Conservation (phyloP, 2,797 vertebrate species). For the Sebastes trivittatus region DNA sequence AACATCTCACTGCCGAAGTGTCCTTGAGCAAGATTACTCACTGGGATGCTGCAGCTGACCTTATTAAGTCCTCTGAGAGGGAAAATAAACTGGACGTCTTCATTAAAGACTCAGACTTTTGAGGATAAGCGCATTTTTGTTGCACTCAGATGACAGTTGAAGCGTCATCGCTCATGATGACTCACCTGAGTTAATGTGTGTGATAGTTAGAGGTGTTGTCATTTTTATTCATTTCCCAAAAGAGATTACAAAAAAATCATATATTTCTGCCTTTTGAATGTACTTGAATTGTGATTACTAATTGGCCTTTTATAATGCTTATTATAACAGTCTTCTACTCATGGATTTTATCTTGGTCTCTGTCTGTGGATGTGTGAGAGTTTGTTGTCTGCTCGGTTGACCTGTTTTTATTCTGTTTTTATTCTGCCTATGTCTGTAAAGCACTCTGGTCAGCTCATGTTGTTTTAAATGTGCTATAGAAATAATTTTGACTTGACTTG, state of each 20-base stretch:
- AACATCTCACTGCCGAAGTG: conserved; percentile 24
- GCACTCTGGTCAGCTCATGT: no score
- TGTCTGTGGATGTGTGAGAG: no score
- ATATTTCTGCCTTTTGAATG: neutral
- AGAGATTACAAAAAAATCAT: neutral
- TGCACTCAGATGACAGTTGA: neutral
- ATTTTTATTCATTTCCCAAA: neutral
- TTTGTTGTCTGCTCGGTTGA: no score
- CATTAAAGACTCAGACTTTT: neutral
- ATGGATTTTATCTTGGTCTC: no score
- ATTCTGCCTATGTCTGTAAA: no score
- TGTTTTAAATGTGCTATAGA: no score
- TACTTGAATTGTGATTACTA: no score
- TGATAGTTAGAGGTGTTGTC: neutral
- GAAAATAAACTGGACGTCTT: conserved; percentile 1
- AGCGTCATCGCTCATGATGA: neutral
- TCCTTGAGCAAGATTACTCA: conserved; percentile 42
- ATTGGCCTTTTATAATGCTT: no score
- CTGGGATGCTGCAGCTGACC: conserved; percentile 30
- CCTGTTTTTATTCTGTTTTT: no score
- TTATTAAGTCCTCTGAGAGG: conserved; percentile 13
- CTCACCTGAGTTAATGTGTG: neutral
- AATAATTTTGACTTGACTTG: no score
- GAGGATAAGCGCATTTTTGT: neutral
- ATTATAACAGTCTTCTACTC: no score